These are phyloP conservation scores for Telenomus remus DNA, from an alignment of 1,140 invertebrate species.

Conservation along the genomic window DNA sequence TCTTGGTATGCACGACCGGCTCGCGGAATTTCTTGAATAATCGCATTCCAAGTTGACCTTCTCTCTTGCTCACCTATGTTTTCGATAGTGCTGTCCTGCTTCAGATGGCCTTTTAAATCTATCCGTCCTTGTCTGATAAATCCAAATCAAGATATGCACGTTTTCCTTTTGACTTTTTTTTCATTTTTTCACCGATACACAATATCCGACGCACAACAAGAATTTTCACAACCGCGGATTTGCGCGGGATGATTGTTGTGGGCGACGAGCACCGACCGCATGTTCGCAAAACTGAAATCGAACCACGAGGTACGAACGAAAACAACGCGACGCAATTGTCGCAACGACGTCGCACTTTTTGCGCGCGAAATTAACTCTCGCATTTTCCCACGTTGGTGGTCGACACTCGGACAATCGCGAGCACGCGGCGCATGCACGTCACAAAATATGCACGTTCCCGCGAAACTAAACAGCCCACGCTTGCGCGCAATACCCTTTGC, in stretches of 20 bases:
- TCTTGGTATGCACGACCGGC: conserved; percentile 37
- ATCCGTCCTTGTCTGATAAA: no score
- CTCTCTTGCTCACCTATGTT: conserved; percentile 4
- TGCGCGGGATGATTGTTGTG: conserved; percentile 20
- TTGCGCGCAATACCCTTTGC: conserved; percentile 36
- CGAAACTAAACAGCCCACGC: conserved; percentile 41
- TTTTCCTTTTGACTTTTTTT: conserved; percentile 3
- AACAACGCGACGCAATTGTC: no score
- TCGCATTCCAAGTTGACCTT: conserved; percentile 24
- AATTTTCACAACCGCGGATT: not conserved
- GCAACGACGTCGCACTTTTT: not conserved
- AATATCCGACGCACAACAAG: conserved; percentile 7
- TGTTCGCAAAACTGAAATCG: conserved; percentile 11
- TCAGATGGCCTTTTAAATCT: not conserved
- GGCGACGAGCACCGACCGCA: conserved; percentile 18
- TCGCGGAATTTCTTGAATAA: conserved; percentile 34
- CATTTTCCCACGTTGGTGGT: no score
- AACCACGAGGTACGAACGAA: not conserved
- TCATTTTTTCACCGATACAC: not conserved
- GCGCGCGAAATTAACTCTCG: not conserved
- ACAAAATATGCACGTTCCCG: conserved; percentile 43
- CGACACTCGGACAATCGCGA: no score
- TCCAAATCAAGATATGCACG: not conserved
- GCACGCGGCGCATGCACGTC: conserved; percentile 10
- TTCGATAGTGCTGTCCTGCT: not conserved